phyloP scores from a whole-genome alignment of 2,113 vertebrate species.

The Otis tarda region DNA sequence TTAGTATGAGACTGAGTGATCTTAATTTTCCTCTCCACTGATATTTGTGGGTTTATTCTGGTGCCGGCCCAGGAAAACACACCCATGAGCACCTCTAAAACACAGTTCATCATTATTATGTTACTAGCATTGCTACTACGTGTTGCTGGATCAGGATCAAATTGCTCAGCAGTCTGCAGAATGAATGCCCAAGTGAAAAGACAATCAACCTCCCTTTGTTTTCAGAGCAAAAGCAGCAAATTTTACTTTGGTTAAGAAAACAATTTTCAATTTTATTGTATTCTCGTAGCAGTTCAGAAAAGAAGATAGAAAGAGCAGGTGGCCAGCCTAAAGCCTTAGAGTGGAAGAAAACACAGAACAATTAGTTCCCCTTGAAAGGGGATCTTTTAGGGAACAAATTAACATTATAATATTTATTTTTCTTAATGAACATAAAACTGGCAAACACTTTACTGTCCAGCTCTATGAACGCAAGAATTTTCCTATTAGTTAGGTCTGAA shows the following conservation, averaged over 20 bases:
- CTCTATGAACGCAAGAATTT: background rate
- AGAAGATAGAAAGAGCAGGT: background rate
- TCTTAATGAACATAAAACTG: background rate
- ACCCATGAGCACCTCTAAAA: background rate
- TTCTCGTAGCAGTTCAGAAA: background rate
- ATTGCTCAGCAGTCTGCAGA: background rate
- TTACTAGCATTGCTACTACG: background rate
- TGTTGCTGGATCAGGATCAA: background rate
- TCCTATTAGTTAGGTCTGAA: background rate
- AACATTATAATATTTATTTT: background rate
- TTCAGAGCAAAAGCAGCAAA: background rate
- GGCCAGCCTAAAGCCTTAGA: background rate
- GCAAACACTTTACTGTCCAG: background rate
- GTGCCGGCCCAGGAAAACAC: background rate
- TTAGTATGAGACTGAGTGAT: background rate
- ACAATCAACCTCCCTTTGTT: background rate
- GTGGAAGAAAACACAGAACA: background rate
- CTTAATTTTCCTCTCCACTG: background rate
- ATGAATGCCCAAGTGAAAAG: background rate
- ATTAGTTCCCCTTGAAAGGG: background rate
- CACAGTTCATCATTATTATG: background rate
- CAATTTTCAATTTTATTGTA: background rate
- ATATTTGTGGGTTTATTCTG: constrained; percentile 26
- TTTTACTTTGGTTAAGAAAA: background rate
- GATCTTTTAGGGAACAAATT: background rate